Base-by-base conservation (phyloP, 1,140 invertebrate species). In the Heliconius hewitsoni region DNA sequence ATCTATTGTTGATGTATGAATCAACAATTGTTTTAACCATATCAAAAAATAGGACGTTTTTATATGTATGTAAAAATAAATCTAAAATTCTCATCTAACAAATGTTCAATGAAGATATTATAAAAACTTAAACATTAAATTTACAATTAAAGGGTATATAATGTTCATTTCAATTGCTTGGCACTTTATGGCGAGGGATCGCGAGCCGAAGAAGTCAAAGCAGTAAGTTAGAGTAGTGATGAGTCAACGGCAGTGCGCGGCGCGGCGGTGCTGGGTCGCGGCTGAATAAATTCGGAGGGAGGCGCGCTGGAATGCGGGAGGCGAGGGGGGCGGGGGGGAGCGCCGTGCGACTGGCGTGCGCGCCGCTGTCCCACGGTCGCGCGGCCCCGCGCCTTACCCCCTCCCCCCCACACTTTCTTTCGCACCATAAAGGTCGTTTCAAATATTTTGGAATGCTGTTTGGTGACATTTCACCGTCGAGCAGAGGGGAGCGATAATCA, bases 391-490 rank as follows among this genome's bases (percentile, higher is more conserved):
- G 82, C 87, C 87, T 0, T 0, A 0, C 0, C 23, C 89, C 90
- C 74, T 86, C 71, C 88, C 86, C 90, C 90, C 83, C 80, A 84
- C 91, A 93, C 92, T 94, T 93, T 94, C 92, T 94, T 94, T 94
- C 92, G 92, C 92, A 91, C 92, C 92, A 93, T 94, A 93, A 92
- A 94, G 93, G 93, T 93, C 93, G 93, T 94, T 94, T 94, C 91
- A 94, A 94, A 94, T 93, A 94, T 93, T 94, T 93, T 87, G 93
- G 93, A 94, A 93, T 93, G 91, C 90, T 87, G 91, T 89, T 91
- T 90, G 91, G 93, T 94, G 91, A 94, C 93, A 94, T 94, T 94
- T 94, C 91, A 88, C 91, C 90, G 87, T 85, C 86, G 83, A 86
- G 78, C 82, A 72, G 86, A 76, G 87, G 87, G 86, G 86, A 83